Percentiles rank a stretch among this genome's conserved stretches.
These are phyloP conservation scores for Lucifuga dentata DNA, from an alignment of 2,113 vertebrate species.

Conservation along the genomic window DNA sequence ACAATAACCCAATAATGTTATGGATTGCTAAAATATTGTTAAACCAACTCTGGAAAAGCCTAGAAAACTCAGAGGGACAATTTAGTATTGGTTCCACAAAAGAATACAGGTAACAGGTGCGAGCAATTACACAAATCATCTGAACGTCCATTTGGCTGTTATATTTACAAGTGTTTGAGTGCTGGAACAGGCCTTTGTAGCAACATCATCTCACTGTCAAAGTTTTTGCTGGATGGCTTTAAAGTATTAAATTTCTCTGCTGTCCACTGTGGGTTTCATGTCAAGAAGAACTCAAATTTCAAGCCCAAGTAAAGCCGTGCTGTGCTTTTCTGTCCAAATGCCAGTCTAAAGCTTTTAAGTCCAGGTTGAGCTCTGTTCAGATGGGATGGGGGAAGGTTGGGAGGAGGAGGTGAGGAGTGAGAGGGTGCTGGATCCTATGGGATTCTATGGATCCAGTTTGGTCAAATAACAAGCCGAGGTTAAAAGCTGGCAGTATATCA, in stretches of 20 bases:
- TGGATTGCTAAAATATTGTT: conserved; percentile 13
- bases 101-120: not conserved
- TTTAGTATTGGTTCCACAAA: not conserved
- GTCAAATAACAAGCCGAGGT: conserved; percentile 59
- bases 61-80: conserved; percentile 13
- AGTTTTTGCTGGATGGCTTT: too few species aligned
- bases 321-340: conserved; percentile 41
- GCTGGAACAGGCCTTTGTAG: not conserved
- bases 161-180: conserved; percentile 6
- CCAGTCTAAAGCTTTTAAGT: conserved; percentile 52
- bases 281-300: conserved; percentile 32
- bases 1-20: conserved; percentile 26
- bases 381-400: too few species aligned
- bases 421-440: conserved; percentile 33
- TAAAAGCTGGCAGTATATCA: conserved; percentile 43
- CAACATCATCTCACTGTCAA: not conserved
- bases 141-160: not conserved
- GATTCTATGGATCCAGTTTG: conserved; percentile 69
- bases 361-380: conserved; percentile 35
- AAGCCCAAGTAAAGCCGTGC: conserved; percentile 38
- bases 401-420: conserved; percentile 11
- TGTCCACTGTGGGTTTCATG: conserved; percentile 12
- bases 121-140: conserved; percentile 22
- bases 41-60: conserved; percentile 22
- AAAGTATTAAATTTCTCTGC: not conserved